Percentiles rank a stretch among this genome's conserved stretches.
Conservation (phyloP, 2,888 invertebrate species). For the Muscina levida region DNA sequence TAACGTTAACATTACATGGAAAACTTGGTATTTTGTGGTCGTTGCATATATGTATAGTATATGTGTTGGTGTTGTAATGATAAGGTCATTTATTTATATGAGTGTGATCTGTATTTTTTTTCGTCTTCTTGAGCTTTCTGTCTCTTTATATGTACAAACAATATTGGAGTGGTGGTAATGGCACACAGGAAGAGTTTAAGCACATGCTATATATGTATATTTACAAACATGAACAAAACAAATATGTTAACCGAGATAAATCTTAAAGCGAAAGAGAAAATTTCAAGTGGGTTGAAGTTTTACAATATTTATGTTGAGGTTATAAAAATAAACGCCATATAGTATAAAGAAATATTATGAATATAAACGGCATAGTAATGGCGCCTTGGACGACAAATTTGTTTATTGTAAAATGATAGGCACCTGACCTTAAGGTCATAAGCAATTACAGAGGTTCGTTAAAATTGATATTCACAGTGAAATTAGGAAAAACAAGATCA, state of each 20-base stretch:
- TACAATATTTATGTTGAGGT: not conserved
- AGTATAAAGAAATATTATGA: too few relatives aligned
- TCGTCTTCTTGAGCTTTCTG: not conserved
- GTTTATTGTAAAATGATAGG: too few relatives aligned
- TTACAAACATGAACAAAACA: not conserved
- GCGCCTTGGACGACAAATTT: too few relatives aligned
- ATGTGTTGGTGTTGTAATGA: too few relatives aligned
- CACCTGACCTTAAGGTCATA: too few relatives aligned
- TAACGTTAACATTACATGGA: slow-evolving; percentile 37
- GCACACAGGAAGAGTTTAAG: slow-evolving; percentile 45
- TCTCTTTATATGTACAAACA: not conserved
- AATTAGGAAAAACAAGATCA: too few relatives aligned
- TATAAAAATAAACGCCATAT: slow-evolving; percentile 5
- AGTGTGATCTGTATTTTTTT: too few relatives aligned
- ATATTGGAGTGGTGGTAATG: not conserved
- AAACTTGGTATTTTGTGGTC: not conserved
- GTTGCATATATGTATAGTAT: too few relatives aligned
- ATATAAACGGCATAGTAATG: too few relatives aligned
- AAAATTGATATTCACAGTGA: too few relatives aligned
- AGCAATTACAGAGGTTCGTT: too few relatives aligned
- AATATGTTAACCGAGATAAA: not conserved
- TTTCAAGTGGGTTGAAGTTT: slow-evolving; percentile 37
- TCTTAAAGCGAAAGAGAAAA: slow-evolving; percentile 7
- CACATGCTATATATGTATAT: slow-evolving; percentile 32
- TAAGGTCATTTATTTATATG: slow-evolving; percentile 17